Percentiles rank a stretch among this genome's conserved stretches.
Conservation (phyloP, 1,140 invertebrate genomes). For the Orius insidiosus region DNA sequence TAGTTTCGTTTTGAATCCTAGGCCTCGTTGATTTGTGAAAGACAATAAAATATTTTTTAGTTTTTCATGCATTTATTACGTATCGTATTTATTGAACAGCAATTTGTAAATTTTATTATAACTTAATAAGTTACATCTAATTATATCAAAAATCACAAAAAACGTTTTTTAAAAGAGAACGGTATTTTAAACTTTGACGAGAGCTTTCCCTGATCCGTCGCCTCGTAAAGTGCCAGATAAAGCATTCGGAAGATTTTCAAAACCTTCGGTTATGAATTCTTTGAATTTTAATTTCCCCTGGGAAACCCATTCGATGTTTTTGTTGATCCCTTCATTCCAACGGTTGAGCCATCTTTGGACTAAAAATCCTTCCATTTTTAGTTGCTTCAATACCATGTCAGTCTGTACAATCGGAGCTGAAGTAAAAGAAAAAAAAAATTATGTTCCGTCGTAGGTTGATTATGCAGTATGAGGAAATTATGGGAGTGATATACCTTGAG, state of each 20-base stretch:
- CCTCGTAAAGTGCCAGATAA: slow-evolving; percentile 40
- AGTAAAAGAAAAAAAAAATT: slow-evolving; percentile 16
- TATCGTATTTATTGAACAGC: too few species aligned
- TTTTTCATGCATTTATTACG: too few species aligned
- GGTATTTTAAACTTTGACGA: slow-evolving; percentile 35
- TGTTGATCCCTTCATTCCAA: slow-evolving; percentile 39
- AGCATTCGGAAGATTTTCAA: slow-evolving; percentile 48
- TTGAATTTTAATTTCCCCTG: slow-evolving; percentile 41
- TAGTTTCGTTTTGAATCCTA: too few species aligned
- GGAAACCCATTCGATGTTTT: slow-evolving; percentile 39
- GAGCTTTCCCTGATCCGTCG: slow-evolving; percentile 41
- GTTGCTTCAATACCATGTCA: slow-evolving; percentile 27
- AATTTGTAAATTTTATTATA: too few species aligned
- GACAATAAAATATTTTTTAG: too few species aligned
- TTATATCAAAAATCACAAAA: too few species aligned
- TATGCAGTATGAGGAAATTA: too few species aligned
- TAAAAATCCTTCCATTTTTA: slow-evolving; percentile 45
- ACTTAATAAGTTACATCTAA: too few species aligned
- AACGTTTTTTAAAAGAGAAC: too few species aligned
- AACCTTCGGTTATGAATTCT: slow-evolving; percentile 45
- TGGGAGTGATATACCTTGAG: slow-evolving; percentile 18
- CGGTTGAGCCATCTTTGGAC: slow-evolving; percentile 35
- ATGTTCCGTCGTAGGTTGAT: too few species aligned
- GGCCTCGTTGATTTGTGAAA: too few species aligned
- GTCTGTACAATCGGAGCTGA: slow-evolving; percentile 25